phyloP scores from a whole-genome alignment of 1,140 invertebrate species.

The Drosophila bipectinata region DNA sequence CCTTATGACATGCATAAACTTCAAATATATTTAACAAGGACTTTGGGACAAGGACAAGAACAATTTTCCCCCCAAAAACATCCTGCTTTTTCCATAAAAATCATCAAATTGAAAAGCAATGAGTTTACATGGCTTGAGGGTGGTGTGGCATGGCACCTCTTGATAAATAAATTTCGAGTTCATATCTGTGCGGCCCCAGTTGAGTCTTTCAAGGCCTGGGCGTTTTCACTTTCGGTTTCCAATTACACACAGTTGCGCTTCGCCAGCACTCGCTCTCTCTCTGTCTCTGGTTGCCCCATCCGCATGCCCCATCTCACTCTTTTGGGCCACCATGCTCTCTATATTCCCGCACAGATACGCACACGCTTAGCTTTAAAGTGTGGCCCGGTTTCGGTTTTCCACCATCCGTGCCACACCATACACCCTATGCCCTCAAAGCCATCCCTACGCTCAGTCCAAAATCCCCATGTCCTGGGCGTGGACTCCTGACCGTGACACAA shows the following conservation, averaged over 20 bases:
- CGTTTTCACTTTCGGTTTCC: conserved; percentile 79
- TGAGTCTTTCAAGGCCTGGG: conserved; percentile 67
- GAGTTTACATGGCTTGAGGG: background rate
- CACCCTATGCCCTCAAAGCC: background rate
- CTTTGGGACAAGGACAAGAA: background rate
- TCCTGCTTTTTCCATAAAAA: background rate
- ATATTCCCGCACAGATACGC: conserved; percentile 37
- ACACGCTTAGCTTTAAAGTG: conserved; percentile 52
- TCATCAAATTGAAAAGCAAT: background rate
- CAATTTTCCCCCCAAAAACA: too few relatives aligned
- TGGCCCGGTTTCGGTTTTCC: conserved; percentile 47
- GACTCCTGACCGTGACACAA: conserved; percentile 79
- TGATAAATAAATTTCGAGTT: conserved; percentile 63
- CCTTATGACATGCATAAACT: too few relatives aligned
- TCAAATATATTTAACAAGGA: background rate
- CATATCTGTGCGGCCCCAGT: conserved; percentile 48
- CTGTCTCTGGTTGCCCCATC: background rate
- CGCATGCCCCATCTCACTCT: conserved; percentile 11
- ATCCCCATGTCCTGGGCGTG: conserved; percentile 50
- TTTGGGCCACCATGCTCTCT: conserved; percentile 17
- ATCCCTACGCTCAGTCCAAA: conserved; percentile 2
- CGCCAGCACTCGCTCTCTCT: conserved; percentile 14
- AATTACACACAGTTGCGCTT: conserved; percentile 59
- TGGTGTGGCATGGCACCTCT: conserved; percentile 3
- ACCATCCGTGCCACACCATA: conserved; percentile 3